Evolutionary conservation across 2,888 invertebrate species (phyloP).

Genomic region (Lydus trimaculatus): DNA sequence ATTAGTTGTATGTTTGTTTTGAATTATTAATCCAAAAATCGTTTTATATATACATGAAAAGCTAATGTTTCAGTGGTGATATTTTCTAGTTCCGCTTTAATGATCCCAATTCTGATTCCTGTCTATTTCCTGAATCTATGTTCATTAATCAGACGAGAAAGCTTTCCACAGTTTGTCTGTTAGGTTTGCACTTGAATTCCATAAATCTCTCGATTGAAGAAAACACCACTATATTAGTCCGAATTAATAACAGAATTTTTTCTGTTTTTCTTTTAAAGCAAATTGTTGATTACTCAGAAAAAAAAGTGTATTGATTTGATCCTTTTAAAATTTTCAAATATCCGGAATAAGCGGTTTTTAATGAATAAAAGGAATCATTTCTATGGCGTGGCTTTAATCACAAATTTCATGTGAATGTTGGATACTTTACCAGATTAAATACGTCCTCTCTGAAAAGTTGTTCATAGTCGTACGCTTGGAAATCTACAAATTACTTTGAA

Average conservation of each 20-base stretch:
- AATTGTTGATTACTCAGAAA: neutral
- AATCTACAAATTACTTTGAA: neutral
- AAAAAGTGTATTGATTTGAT: constrained; percentile 2
- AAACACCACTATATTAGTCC: neutral
- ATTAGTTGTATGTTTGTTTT: too few relatives aligned
- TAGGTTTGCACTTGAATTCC: neutral
- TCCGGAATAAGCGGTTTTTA: constrained; percentile 2
- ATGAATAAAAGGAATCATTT: constrained; percentile 18
- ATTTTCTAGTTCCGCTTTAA: constrained; percentile 25
- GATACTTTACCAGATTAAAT: constrained; percentile 10
- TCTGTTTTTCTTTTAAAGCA: neutral
- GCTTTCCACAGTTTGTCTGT: constrained; percentile 26
- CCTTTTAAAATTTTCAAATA: neutral
- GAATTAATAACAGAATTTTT: neutral
- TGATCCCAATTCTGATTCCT: constrained; percentile 32
- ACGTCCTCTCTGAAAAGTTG: neutral
- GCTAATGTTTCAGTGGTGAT: constrained; percentile 13
- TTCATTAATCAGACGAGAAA: constrained; percentile 30
- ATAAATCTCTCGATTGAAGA: neutral
- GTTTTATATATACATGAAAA: constrained; percentile 15
- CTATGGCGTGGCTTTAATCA: constrained; percentile 11
- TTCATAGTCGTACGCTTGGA: neutral
- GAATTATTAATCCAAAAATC: neutral
- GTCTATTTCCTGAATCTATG: constrained; percentile 22
- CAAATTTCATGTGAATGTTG: constrained; percentile 9